Conservation (phyloP, 2,888 invertebrate genomes). For the Pseudococcus longispinus region DNA sequence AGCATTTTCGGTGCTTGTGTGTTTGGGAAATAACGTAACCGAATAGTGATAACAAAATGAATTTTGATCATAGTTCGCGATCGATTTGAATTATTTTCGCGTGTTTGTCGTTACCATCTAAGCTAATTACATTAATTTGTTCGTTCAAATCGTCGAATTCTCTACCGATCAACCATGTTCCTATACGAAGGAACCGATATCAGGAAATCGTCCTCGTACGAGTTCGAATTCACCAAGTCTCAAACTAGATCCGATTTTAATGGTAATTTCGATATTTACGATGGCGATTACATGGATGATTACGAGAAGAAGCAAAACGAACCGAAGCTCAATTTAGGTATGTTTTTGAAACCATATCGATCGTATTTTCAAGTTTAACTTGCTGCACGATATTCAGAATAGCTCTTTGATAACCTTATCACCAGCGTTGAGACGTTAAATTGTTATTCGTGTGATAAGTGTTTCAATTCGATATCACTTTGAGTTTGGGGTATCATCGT, state of each 20-base stretch:
- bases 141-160: background rate
- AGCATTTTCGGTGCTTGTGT: background rate
- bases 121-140: background rate
- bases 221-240: background rate
- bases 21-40: background rate
- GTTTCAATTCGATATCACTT: background rate
- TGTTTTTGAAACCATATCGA: background rate
- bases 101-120: background rate
- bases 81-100: conserved; percentile 8
- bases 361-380: too few relatives aligned
- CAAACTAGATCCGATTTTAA: conserved; percentile 49
- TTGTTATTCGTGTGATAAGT: background rate
- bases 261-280: conserved; percentile 50
- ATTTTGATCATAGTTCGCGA: background rate
- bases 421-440: background rate
- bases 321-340: conserved; percentile 53
- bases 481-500: background rate
- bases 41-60: background rate
- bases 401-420: background rate
- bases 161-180: background rate
- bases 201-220: background rate
- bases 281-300: conserved; percentile 48
- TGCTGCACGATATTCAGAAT: too few relatives aligned
- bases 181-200: conserved; percentile 19
- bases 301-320: conserved; percentile 47